A percentile compares a stretch with the other conserved stretches of the same genome.
Conservation (phyloP, 2,888 invertebrate species). For the Drosophila algonquin region DNA sequence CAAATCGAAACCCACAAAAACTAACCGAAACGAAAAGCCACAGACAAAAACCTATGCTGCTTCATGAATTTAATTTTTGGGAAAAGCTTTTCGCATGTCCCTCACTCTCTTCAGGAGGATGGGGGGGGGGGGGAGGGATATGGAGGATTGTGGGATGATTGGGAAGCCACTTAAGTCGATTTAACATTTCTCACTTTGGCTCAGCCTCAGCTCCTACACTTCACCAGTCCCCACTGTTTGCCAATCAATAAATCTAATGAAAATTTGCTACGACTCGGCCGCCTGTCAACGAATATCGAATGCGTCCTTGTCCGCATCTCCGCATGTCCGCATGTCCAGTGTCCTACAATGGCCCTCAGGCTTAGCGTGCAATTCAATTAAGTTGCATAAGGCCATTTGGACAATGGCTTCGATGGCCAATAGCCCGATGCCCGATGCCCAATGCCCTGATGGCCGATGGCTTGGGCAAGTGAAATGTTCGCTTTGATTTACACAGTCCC, state of each 20-base stretch:
- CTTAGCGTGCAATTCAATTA: conserved; percentile 75
- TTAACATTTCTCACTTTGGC: conserved; percentile 7
- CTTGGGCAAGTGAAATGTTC: conserved; percentile 41
- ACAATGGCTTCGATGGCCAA: conserved; percentile 36
- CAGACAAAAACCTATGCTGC: not conserved
- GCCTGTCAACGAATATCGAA: conserved; percentile 24
- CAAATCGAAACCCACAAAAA: conserved; percentile 42
- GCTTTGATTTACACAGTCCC: conserved; percentile 32
- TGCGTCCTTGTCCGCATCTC: conserved; percentile 16
- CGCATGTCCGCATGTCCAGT: conserved; percentile 10
- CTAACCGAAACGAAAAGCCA: conserved; percentile 19
- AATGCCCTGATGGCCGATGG: conserved; percentile 7
- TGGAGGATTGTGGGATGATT: not conserved
- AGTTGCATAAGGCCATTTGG: conserved; percentile 69
- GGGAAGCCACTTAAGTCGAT: conserved; percentile 26
- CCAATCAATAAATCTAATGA: conserved; percentile 51
- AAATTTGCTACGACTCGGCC: conserved; percentile 28
- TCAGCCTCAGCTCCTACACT: not conserved
- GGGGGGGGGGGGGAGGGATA: not conserved
- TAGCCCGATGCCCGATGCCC: not conserved
- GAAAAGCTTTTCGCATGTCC: not conserved
- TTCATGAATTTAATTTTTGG: conserved; percentile 28
- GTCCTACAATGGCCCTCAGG: conserved; percentile 34
- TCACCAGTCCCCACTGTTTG: not conserved
- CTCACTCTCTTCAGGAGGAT: not conserved